Base-by-base conservation (phyloP, 2,797 vertebrate species). In the Malurus leucopterus region DNA sequence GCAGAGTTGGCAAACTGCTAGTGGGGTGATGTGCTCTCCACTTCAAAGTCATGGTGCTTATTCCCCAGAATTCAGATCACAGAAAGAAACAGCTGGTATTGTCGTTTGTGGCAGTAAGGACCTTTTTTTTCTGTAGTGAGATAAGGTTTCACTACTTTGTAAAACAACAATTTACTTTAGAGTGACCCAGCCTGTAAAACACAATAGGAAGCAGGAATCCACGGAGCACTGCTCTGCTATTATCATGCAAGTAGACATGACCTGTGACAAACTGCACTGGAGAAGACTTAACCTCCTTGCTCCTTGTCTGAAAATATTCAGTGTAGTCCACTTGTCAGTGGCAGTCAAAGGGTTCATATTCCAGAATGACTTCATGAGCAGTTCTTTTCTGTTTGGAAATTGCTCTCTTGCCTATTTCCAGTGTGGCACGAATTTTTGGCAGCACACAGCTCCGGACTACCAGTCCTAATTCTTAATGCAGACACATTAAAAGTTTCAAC, bases 251-350 rank as follows among this genome's bases (percentile, higher is more conserved):
- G 91, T 93, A 97, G 96, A 96, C 97, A 96, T 98, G 98, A 98
- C 98, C 98, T 97, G 97, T 97, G 96, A 97, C 96, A 97, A 98
- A 97, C 96, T 84, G 94, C 96, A 92, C 97, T 96, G 97, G 96
- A 97, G 97, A 98, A 97, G 98, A 98, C 97, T 98, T 98, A 98
- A 98, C 98, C 98, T 72, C 95, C 94, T 97, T 98, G 98, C 97
- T 98, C 95, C 95, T 90, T 85, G 67, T 75, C 91, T 91, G 90
- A 95, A 93, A 95, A 93, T 77, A 93, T 51, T 93, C 81, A 30
- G 36, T 13, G n/a, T 53, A 65, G 77, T 91, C 80, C 67, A 72
- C 85, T 96, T 94, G 72, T 61, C 73, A 47, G 59, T 62, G 69
- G 92, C 65, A 90, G 74, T 92, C 80, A 88, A 83, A 41, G 46